Conservation (phyloP, 2,113 vertebrate species). For the Halcyon senegalensis region DNA sequence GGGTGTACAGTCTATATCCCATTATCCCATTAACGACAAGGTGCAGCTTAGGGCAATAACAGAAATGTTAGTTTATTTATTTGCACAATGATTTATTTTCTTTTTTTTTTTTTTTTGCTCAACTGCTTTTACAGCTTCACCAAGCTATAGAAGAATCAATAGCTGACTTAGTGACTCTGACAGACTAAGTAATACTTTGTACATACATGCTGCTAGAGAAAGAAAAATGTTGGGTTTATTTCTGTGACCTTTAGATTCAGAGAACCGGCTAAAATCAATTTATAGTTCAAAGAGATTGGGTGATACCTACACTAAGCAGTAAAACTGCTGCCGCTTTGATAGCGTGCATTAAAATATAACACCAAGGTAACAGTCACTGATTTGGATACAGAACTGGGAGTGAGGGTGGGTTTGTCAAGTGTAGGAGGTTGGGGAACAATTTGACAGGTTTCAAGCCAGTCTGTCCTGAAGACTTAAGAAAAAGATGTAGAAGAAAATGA, state of each 20-base stretch:
- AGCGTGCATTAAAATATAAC: background rate
- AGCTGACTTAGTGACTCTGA: constrained; percentile 48
- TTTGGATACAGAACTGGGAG: background rate
- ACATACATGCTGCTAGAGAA: constrained; percentile 11
- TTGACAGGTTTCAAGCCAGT: background rate
- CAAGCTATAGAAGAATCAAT: constrained; percentile 30
- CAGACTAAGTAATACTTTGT: constrained; percentile 31
- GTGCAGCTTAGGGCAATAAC: background rate
- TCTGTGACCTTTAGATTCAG: constrained; percentile 69
- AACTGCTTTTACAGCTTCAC: constrained; percentile 57
- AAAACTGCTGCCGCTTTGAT: constrained; percentile 52
- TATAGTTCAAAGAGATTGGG: constrained; percentile 47
- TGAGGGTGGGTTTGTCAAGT: background rate
- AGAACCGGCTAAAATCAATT: constrained; percentile 70
- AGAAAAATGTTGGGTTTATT: constrained; percentile 44
- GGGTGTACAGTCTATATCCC: constrained; percentile 25
- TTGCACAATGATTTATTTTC: background rate
- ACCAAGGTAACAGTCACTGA: background rate
- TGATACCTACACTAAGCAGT: constrained; percentile 36
- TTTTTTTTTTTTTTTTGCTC: constrained; percentile 37
- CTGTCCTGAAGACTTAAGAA: background rate
- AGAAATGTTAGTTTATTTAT: constrained; percentile 67
- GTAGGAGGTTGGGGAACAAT: background rate
- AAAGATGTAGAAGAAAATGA: background rate
- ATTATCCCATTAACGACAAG: constrained; percentile 56